These are phyloP conservation scores for Nesoenas mayeri DNA, from an alignment of 2,113 vertebrate genomes.

Conservation along the genomic window DNA sequence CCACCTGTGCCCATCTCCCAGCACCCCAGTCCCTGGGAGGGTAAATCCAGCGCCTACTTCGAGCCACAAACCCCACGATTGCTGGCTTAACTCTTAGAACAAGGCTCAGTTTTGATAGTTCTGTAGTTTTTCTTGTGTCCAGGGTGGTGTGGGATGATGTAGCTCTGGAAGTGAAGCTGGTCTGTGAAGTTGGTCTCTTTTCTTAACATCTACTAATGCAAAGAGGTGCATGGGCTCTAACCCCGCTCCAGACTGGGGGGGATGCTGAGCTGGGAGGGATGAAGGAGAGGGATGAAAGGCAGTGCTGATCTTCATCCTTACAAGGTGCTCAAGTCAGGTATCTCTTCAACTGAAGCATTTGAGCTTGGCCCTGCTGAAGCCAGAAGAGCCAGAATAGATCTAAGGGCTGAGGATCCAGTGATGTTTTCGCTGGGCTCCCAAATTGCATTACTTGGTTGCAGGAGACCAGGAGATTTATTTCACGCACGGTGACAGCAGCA, in stretches of 20 bases:
- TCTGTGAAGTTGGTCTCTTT: neutral
- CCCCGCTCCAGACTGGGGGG: neutral
- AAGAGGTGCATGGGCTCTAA: neutral
- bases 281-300: neutral
- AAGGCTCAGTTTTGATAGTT: neutral
- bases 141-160: neutral
- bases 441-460: neutral
- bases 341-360: neutral
- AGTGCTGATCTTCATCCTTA: neutral
- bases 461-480: neutral
- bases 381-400: neutral
- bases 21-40: neutral
- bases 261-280: neutral
- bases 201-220: neutral
- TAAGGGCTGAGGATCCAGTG: neutral
- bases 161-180: neutral
- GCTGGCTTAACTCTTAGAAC: neutral
- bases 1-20: neutral
- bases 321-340: neutral
- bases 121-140: neutral
- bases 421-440: neutral
- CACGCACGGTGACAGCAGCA: neutral
- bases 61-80: neutral
- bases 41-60: neutral
- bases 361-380: neutral